Base-by-base conservation (phyloP, 35 echinoderm and acorn worm genomes). In the Diadema setosum region DNA sequence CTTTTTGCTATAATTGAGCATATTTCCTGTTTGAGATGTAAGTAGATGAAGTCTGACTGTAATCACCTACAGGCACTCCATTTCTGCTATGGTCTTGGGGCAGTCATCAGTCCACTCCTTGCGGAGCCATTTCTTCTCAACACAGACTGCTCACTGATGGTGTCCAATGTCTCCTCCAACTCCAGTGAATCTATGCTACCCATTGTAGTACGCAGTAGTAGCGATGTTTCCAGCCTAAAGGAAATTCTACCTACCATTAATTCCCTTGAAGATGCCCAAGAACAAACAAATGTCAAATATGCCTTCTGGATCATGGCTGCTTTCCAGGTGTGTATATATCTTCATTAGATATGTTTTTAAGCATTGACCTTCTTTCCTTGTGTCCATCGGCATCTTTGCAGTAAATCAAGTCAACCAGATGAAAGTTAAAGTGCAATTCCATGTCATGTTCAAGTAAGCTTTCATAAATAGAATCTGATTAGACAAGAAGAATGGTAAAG, bases 251-350 rank as follows among this genome's bases (percentile, higher is more conserved):
- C 48, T 45, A 81, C 78, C 18, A 45, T 94, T 11, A 84, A 49
- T 7, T 67, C 81, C 6, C 49, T 98, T 37, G 84, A 98, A 70
- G 89, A 94, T 32, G 96, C 92, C 5, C 84, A 91, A 45, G 69
- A 91, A 3, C 78, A 91, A 60, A 98, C 96, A 17, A 65, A 81
- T 40, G 96, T 98, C 1, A 56, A 80, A 70, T 98, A 88, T 86
- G 92, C 96, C 18, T 98, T 98, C 84, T 98, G 96, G 96, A 98
- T 98, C 39, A 98, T 98, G 96, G 75, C 96, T 73, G 24, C 87
- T 21, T 81, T 98, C 61, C 96, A 98, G 96, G 96, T 98, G 61
- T 5, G 85, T 87, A 33, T 14, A 63, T 63, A n/a, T n/a, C n/a
- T n/a, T n/a, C n/a, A n/a, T n/a, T n/a, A n/a, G n/a, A n/a, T n/a